Conservation (phyloP, 1,140 invertebrate species). For the Aradophagus sp. region DNA sequence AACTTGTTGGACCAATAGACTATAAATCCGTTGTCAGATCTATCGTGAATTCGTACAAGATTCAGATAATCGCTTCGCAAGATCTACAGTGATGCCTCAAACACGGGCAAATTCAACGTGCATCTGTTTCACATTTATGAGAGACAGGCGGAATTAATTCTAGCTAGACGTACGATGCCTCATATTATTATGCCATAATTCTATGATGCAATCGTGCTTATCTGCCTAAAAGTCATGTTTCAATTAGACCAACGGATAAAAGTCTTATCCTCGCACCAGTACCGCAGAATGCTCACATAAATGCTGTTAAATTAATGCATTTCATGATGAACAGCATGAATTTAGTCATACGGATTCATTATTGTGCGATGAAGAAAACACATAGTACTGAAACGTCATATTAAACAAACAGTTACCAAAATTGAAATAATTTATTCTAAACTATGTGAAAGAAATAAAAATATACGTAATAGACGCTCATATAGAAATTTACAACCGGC, state of each 20-base stretch:
- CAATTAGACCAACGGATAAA: constrained; percentile 62
- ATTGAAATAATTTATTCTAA: too few species aligned
- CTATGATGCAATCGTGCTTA: constrained; percentile 61
- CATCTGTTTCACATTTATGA: constrained; percentile 55
- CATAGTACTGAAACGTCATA: too few species aligned
- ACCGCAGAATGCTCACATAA: constrained; percentile 60
- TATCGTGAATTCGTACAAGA: constrained; percentile 38
- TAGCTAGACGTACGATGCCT: constrained; percentile 56
- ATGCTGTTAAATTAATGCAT: constrained; percentile 63
- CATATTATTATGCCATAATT: constrained; percentile 64
- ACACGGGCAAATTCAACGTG: constrained; percentile 42
- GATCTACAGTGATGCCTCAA: constrained; percentile 35
- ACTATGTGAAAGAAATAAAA: too few species aligned
- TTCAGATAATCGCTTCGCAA: constrained; percentile 39
- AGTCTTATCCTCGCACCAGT: constrained; percentile 61
- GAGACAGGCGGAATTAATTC: constrained; percentile 63
- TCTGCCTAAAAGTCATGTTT: constrained; percentile 62
- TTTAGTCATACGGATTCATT: too few species aligned
- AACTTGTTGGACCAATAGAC: too few species aligned
- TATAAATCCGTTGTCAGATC: too few species aligned
- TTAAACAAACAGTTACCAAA: too few species aligned
- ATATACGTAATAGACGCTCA: too few species aligned
- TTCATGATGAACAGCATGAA: constrained; percentile 30
- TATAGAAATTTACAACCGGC: too few species aligned
- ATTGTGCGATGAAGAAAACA: too few species aligned